These are phyloP conservation scores for Cybosia mesomella DNA, from an alignment of 2,888 invertebrate genomes.

Conservation along the genomic window DNA sequence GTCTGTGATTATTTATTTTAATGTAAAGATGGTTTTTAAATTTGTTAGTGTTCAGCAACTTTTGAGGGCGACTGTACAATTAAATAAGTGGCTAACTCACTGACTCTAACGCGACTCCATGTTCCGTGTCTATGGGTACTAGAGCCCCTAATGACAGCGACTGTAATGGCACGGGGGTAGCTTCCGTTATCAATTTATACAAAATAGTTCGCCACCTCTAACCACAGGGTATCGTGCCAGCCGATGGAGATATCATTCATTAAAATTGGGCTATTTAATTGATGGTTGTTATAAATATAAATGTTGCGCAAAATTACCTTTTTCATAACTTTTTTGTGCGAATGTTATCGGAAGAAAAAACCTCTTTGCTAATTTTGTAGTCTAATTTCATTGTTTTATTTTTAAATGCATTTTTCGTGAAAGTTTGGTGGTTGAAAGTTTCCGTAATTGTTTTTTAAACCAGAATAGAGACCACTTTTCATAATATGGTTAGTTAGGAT, in stretches of 20 bases:
- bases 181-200: conserved; percentile 71
- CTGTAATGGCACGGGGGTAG: conserved; percentile 59
- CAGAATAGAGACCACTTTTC: too few species aligned
- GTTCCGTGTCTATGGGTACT: conserved; percentile 62
- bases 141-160: conserved; percentile 64
- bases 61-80: not conserved
- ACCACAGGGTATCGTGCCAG: conserved; percentile 58
- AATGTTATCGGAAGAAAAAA: conserved; percentile 5
- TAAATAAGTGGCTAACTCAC: conserved; percentile 34
- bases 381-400: not conserved
- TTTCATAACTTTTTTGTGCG: not conserved
- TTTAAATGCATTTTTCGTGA: too few species aligned
- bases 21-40: not conserved
- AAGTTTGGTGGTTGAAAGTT: too few species aligned
- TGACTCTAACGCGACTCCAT: conserved; percentile 31
- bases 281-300: conserved; percentile 28
- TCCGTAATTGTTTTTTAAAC: too few species aligned
- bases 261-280: conserved; percentile 51
- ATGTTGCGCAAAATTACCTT: conserved; percentile 22
- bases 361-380: not conserved
- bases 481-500: too few species aligned
- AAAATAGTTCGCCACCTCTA: conserved; percentile 69
- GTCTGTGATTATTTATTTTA: not conserved
- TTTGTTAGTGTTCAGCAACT: not conserved
- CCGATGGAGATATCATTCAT: conserved; percentile 59